Evolutionary conservation across 92 coral and sea anemone genomes (phyloP).

Genomic region (Pocillopora meandrina): DNA sequence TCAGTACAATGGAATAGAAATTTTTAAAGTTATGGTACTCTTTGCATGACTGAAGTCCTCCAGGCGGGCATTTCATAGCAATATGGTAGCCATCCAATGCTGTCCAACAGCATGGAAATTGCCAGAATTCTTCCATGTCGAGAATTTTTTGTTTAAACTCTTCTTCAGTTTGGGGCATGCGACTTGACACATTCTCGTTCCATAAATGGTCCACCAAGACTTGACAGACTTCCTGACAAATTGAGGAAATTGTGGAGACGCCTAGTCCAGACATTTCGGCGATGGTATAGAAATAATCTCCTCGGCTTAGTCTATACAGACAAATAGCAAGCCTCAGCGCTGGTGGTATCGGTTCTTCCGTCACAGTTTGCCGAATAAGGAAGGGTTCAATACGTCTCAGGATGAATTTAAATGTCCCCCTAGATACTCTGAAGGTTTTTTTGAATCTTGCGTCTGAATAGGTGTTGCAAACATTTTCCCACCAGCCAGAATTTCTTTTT

Average conservation of each 20-base stretch:
- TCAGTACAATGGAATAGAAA: too few relatives aligned
- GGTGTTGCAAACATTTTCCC: constrained; percentile 47
- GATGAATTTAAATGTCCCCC: constrained; percentile 18
- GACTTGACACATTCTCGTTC: constrained; percentile 29
- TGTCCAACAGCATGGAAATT: too few relatives aligned
- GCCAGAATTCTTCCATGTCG: too few relatives aligned
- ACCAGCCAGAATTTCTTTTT: constrained; percentile 55
- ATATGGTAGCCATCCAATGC: background rate
- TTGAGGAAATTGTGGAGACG: constrained; percentile 36
- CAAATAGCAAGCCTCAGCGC: constrained; percentile 36
- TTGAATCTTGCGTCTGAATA: constrained; percentile 46
- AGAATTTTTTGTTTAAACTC: too few relatives aligned
- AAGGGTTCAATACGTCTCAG: constrained; percentile 28
- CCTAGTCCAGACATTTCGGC: constrained; percentile 38
- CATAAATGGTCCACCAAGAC: constrained; percentile 9
- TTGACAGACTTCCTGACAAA: constrained; percentile 41
- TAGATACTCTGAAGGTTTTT: constrained; percentile 47
- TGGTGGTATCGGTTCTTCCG: constrained; percentile 34
- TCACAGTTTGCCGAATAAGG: constrained; percentile 35
- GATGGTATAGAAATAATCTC: constrained; percentile 47
- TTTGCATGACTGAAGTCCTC: too few relatives aligned
- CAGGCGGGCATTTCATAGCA: constrained; percentile 18
- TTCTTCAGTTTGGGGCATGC: constrained; percentile 24
- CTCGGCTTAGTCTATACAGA: constrained; percentile 34
- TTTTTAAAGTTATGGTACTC: too few relatives aligned